Base-by-base conservation (phyloP, 1,140 invertebrate species). In the Formica selysi region DNA sequence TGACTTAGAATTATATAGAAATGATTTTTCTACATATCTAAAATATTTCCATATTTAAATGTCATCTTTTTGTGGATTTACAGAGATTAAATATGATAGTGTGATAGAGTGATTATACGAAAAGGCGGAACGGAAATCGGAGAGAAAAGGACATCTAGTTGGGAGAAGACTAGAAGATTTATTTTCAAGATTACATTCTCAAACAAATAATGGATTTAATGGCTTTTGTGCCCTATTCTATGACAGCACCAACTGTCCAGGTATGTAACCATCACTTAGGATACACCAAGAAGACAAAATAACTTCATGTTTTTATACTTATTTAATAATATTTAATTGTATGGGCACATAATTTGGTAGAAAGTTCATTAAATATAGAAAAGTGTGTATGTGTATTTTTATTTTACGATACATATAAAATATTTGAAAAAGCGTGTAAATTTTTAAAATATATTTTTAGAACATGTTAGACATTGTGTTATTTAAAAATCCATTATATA, bases 171-270 rank as follows among this genome's bases (percentile, higher is more conserved):
- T 80, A 48, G 5, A 36, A 3, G 26, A 68, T 68, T 54, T 19
- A 68, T 44, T 38, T 73, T 73, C 2, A 19, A 73, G 8, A 16
- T 44, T 22, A 26, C 16, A 62, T 51, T 64, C 8, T 32, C n/a
- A 16, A 73, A 4, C 0, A 51, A 13, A 26, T 1, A 51, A 85
- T 85, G 81, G 81, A 85, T 38, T 64, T 85, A n/a, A 85, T 85
- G 73, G 22, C 59, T 78, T 65, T 78, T n/a, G 44, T 85, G 6
- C 73, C 59, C 2, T 36, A 76, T n/a, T 38, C 26, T 38, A 41
- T 36, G 8, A 22, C 7, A 7, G 10, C 13, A 22, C 32, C 61
- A n/a, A 32, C 0, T 41, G 41, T 16, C 3, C 54, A 74, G 57
- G 70, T 84, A 84, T 48, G 26, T n/a, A 13, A 71, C 44, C 3